phyloP scores from a whole-genome alignment of 2,888 invertebrate genomes.

The Thymelicus acteon region DNA sequence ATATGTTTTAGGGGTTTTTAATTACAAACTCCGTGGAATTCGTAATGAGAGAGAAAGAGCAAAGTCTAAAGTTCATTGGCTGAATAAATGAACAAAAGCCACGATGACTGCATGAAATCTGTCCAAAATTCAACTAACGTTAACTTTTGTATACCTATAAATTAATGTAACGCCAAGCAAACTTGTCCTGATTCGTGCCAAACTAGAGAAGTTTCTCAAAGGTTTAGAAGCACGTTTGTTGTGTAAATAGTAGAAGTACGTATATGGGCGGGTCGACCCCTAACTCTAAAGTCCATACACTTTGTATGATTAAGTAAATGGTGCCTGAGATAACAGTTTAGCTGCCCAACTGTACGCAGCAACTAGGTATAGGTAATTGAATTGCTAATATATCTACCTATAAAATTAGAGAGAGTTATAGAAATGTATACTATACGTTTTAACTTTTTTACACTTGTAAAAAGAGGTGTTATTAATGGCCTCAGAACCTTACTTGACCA shows the following conservation, averaged over 20 bases:
- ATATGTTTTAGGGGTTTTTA: too few relatives aligned
- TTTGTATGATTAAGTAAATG: conserved; percentile 42
- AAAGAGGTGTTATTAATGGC: too few relatives aligned
- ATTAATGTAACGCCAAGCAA: conserved; percentile 8
- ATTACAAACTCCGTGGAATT: too few relatives aligned
- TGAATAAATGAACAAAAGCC: too few relatives aligned
- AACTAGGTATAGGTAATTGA: conserved; percentile 2
- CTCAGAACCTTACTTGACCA: too few relatives aligned
- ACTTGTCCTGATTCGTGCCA: conserved; percentile 14
- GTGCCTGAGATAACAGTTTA: conserved; percentile 39
- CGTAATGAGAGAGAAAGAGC: too few relatives aligned
- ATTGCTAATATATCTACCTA: too few relatives aligned
- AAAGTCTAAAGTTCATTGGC: too few relatives aligned
- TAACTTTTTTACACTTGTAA: too few relatives aligned
- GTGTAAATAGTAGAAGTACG: conserved; percentile 23
- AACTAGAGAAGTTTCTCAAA: conserved; percentile 31
- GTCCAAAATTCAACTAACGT: background rate
- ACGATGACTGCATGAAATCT: background rate
- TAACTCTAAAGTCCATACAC: conserved; percentile 37
- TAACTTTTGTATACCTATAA: conserved; percentile 6
- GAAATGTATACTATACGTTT: too few relatives aligned
- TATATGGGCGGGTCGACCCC: conserved; percentile 31
- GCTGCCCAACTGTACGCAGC: conserved; percentile 26
- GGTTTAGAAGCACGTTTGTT: conserved; percentile 32
- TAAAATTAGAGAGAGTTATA: too few relatives aligned